phyloP scores from a whole-genome alignment of 2,888 invertebrate species.

The Chesias legatella region DNA sequence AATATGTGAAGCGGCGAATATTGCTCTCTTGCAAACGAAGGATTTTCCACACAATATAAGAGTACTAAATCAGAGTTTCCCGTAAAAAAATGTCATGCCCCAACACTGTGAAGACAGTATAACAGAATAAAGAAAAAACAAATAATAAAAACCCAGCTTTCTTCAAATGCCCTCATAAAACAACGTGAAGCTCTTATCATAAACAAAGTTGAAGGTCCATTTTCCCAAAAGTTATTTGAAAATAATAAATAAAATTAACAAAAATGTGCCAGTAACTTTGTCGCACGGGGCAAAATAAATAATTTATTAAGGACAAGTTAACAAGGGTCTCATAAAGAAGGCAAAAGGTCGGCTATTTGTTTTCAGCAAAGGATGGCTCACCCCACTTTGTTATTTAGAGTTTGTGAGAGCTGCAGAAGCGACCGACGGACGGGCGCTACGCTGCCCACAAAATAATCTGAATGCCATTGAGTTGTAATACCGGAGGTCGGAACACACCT shows the following conservation, averaged over 20 bases:
- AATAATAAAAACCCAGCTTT: constrained; percentile 1
- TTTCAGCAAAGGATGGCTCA: constrained; percentile 67
- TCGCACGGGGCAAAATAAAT: constrained; percentile 67
- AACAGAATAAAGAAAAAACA: no score
- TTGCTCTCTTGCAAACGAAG: no score
- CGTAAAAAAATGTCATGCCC: no score
- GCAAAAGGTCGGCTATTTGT: constrained; percentile 79
- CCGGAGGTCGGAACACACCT: constrained; percentile 1
- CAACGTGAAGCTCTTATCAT: constrained; percentile 19
- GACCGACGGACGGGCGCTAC: constrained; percentile 25
- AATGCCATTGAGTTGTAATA: constrained; percentile 32
- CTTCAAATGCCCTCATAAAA: constrained; percentile 9
- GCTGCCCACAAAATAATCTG: constrained; percentile 47
- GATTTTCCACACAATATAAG: no score
- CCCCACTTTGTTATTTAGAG: constrained; percentile 75
- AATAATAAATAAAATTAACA: constrained; percentile 67
- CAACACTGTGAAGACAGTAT: no score
- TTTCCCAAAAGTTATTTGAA: constrained; percentile 46
- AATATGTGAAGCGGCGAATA: no score
- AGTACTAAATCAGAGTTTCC: no score
- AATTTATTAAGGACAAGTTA: constrained; percentile 79
- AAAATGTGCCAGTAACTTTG: constrained; percentile 53
- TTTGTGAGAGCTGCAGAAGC: constrained; percentile 53
- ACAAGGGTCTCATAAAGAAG: constrained; percentile 80
- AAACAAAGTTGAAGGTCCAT: constrained; percentile 28